A percentile compares a stretch with the other conserved stretches of the same genome.
Conservation (phyloP, 1,140 invertebrate genomes). For the Drosophila punjabiensis region DNA sequence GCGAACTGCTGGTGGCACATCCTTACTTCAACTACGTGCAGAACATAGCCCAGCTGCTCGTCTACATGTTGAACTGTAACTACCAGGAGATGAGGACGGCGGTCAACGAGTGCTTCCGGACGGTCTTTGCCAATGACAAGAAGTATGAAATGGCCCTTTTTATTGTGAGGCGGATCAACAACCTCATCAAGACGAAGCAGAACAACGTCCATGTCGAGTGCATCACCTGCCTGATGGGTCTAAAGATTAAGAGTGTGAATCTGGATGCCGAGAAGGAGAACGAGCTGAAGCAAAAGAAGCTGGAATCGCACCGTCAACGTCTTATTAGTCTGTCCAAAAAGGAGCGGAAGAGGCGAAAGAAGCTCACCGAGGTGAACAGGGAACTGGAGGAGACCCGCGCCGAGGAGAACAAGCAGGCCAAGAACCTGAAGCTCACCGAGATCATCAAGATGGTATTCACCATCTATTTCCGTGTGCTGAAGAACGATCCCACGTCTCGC, state of each 20-base stretch:
- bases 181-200: conserved; percentile 91
- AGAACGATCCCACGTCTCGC: conserved; percentile 90
- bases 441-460: conserved; percentile 96
- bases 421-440: conserved; percentile 93
- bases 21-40: conserved; percentile 97
- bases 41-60: conserved; percentile 94
- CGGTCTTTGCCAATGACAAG: conserved; percentile 93
- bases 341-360: conserved; percentile 92
- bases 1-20: conserved; percentile 91
- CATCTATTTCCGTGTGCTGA: conserved; percentile 97
- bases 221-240: conserved; percentile 90
- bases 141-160: conserved; percentile 93
- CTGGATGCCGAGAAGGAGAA: conserved; percentile 91
- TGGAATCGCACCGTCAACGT: conserved; percentile 92
- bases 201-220: conserved; percentile 91
- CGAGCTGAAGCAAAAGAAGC: conserved; percentile 91
- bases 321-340: conserved; percentile 93
- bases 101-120: conserved; percentile 88
- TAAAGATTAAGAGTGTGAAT: conserved; percentile 93
- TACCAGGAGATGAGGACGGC: conserved; percentile 87
- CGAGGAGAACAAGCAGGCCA: conserved; percentile 93
- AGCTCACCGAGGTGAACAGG: conserved; percentile 92
- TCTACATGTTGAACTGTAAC: conserved; percentile 91
- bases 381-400: conserved; percentile 96
- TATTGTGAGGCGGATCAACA: conserved; percentile 92